These are phyloP conservation scores for Callimorpha dominula DNA, from an alignment of 2,888 invertebrate species.

Conservation along the genomic window DNA sequence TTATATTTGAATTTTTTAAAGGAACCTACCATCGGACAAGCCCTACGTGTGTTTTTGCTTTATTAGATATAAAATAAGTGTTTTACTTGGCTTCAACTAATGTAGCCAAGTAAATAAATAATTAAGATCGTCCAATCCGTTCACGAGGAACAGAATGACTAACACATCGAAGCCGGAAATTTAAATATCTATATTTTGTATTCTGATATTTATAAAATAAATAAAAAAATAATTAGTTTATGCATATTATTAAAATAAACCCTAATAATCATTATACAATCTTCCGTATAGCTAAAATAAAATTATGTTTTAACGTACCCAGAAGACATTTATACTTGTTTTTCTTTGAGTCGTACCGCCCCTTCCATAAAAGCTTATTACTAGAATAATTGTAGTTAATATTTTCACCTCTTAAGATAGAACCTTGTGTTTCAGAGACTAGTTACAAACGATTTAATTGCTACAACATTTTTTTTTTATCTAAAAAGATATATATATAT, in stretches of 20 bases:
- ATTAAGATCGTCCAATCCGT: too few relatives aligned
- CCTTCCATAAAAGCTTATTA: neutral
- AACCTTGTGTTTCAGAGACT: neutral
- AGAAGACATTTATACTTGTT: neutral
- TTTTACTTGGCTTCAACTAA: too few relatives aligned
- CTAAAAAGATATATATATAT: too few relatives aligned
- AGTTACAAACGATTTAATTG: neutral
- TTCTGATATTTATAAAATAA: too few relatives aligned
- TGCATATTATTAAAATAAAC: neutral
- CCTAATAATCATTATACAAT: neutral
- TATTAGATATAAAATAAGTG: neutral
- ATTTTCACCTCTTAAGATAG: neutral
- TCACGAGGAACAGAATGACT: too few relatives aligned
- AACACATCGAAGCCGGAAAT: too few relatives aligned
- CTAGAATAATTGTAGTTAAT: neutral
- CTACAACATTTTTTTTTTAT: neutral
- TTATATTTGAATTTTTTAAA: constrained; percentile 10
- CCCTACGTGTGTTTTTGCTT: neutral
- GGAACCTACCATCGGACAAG: neutral
- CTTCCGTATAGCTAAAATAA: neutral
- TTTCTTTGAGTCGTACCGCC: neutral
- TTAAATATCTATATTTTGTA: too few relatives aligned
- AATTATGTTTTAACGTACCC: neutral
- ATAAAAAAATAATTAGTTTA: too few relatives aligned
- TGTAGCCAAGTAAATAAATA: too few relatives aligned